These are phyloP conservation scores for Luidia sarsii DNA, from an alignment of 53 echinoderm and acorn worm species.

Conservation along the genomic window DNA sequence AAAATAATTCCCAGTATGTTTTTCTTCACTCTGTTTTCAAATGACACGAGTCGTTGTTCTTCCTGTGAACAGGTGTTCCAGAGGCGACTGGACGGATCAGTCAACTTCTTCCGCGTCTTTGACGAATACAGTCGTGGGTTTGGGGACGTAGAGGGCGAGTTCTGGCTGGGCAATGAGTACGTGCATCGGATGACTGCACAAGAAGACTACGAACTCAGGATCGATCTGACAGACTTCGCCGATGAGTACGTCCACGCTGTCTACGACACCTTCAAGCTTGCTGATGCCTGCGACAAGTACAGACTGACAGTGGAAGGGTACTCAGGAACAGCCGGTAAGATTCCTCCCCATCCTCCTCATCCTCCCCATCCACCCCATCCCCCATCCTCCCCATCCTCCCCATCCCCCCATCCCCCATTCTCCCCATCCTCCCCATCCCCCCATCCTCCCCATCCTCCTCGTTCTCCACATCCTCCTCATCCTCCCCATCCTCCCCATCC, in stretches of 20 bases:
- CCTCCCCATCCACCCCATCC: too few species aligned
- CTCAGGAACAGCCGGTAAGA: conserved; percentile 40
- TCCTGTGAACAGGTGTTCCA: conserved; percentile 60
- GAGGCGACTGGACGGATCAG: conserved; percentile 23
- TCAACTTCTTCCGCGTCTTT: conserved; percentile 32
- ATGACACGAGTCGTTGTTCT: too few species aligned
- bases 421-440: too few species aligned
- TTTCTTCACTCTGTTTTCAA: too few species aligned
- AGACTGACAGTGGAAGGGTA: conserved; percentile 18
- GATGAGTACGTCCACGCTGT: conserved; percentile 24
- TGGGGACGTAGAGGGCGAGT: conserved; percentile 31
- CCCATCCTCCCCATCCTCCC: too few species aligned
- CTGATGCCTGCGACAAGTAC: conserved; percentile 1
- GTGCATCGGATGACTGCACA: conserved; percentile 5
- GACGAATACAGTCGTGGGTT: conserved; percentile 21
- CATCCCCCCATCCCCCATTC: too few species aligned
- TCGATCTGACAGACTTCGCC: conserved; percentile 38
- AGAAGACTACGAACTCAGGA: conserved; percentile 36
- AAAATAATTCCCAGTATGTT: too few species aligned
- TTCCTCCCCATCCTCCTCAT: too few species aligned
- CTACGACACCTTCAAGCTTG: conserved; percentile 35
- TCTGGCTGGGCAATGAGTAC: conserved; percentile 42
- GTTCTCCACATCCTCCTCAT: too few species aligned
- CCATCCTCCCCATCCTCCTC: too few species aligned
- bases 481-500: too few species aligned